These are phyloP conservation scores for Hapalemur alaotrensis DNA, from an alignment of 2,797 vertebrate genomes.

Conservation along the genomic window DNA sequence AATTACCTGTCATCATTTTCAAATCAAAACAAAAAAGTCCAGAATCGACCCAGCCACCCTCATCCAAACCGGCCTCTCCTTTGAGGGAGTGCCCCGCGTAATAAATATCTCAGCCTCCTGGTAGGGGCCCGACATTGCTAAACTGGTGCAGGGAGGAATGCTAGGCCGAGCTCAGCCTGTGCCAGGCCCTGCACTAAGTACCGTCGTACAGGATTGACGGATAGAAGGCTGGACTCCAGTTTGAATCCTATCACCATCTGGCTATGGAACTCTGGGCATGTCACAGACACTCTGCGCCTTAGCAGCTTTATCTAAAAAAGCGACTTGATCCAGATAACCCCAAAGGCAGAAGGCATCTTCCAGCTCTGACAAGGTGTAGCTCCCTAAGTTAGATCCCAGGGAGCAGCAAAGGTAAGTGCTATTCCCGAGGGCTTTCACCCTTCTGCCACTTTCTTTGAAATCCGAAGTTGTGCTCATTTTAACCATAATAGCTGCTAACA, in stretches of 20 bases:
- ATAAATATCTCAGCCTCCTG: background rate
- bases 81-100: background rate
- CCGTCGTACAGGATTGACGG: background rate
- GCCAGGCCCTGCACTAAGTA: background rate
- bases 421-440: background rate
- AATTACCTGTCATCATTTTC: background rate
- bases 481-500: background rate
- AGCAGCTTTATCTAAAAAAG: background rate
- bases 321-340: background rate
- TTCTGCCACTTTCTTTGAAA: background rate
- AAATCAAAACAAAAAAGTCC: background rate
- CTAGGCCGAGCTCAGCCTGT: background rate
- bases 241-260: background rate
- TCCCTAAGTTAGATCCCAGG: background rate
- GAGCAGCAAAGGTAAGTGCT: background rate
- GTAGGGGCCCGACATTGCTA: rapidly evolving
- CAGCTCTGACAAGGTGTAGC: background rate
- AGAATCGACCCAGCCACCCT: background rate
- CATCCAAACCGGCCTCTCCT: background rate
- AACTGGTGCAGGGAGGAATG: background rate
- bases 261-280: background rate
- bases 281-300: background rate
- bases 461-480: background rate
- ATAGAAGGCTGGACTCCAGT: background rate
- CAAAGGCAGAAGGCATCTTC: background rate